Evolutionary conservation across 1,140 invertebrate species (phyloP).

Genomic region (Paracyclopina nana): DNA sequence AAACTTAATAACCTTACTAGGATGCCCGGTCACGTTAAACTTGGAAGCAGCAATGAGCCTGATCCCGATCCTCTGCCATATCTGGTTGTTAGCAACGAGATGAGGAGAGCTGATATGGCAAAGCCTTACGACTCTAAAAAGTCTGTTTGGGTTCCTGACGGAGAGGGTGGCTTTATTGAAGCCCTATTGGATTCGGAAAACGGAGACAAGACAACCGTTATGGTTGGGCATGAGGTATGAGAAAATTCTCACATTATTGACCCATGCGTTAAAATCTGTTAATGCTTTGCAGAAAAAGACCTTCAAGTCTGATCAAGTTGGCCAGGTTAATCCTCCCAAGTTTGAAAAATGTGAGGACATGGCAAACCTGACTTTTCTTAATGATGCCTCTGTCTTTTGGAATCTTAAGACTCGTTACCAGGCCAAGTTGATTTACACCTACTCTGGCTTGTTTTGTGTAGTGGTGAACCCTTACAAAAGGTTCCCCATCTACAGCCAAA

Average conservation of each 20-base stretch:
- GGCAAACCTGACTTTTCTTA: constrained; percentile 42
- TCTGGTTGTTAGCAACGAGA: constrained; percentile 79
- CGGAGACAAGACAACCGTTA: neutral
- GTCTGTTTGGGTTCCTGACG: constrained; percentile 92
- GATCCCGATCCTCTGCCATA: constrained; percentile 87
- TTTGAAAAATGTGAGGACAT: constrained; percentile 41
- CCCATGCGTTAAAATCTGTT: no score
- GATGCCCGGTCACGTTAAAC: constrained; percentile 13
- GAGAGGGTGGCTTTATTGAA: constrained; percentile 88
- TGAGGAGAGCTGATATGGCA: constrained; percentile 87
- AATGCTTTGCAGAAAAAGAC: constrained; percentile 44
- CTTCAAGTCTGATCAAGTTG: constrained; percentile 94
- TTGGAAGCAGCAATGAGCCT: constrained; percentile 16
- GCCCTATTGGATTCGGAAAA: constrained; percentile 30
- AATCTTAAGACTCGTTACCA: constrained; percentile 97
- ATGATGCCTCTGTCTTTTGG: constrained; percentile 93
- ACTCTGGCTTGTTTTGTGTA: constrained; percentile 84
- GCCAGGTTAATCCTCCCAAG: constrained; percentile 85
- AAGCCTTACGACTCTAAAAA: constrained; percentile 99
- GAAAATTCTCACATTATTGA: no score
- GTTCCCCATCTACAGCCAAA: constrained; percentile 92
- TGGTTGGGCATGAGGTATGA: constrained; percentile 5
- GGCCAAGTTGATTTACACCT: constrained; percentile 76
- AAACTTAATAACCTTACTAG: neutral
- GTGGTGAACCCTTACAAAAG: constrained; percentile 99